Conservation (phyloP, 2,888 invertebrate genomes). For the Ophioninae sp. region DNA sequence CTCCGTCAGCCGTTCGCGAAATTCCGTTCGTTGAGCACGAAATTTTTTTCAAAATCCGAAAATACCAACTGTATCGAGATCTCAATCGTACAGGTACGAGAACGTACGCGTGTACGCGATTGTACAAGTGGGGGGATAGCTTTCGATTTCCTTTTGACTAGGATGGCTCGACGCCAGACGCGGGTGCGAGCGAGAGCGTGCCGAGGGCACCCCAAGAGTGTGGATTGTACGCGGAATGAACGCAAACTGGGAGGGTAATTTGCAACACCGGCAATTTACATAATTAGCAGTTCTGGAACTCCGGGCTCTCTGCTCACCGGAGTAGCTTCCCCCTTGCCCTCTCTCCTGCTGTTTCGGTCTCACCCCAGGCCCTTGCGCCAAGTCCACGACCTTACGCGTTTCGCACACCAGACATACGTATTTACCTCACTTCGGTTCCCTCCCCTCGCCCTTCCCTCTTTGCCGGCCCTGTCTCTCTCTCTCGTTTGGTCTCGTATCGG, state of each 20-base stretch:
- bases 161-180: slow-evolving; percentile 71
- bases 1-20: too few relatives aligned
- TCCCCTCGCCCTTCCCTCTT: not conserved
- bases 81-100: too few relatives aligned
- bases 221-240: slow-evolving; percentile 81
- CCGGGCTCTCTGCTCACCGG: slow-evolving; percentile 70
- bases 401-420: slow-evolving; percentile 32
- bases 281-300: slow-evolving; percentile 80
- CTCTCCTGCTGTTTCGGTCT: slow-evolving; percentile 55
- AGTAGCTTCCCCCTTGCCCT: slow-evolving; percentile 49
- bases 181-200: slow-evolving; percentile 72
- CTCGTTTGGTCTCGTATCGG: not conserved
- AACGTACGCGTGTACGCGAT: too few relatives aligned
- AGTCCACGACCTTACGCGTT: slow-evolving; percentile 53
- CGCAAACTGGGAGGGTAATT: slow-evolving; percentile 81
- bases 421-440: slow-evolving; percentile 5
- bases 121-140: slow-evolving; percentile 59
- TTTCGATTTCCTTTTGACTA: slow-evolving; percentile 47
- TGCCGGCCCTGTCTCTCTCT: slow-evolving; percentile 44
- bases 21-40: too few relatives aligned
- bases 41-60: too few relatives aligned
- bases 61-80: too few relatives aligned
- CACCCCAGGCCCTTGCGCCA: slow-evolving; percentile 16
- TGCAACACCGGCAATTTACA: slow-evolving; percentile 81
- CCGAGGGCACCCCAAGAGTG: slow-evolving; percentile 70